These are phyloP conservation scores for Drosophila seclusa DNA, from an alignment of 2,888 invertebrate genomes.

Conservation along the genomic window DNA sequence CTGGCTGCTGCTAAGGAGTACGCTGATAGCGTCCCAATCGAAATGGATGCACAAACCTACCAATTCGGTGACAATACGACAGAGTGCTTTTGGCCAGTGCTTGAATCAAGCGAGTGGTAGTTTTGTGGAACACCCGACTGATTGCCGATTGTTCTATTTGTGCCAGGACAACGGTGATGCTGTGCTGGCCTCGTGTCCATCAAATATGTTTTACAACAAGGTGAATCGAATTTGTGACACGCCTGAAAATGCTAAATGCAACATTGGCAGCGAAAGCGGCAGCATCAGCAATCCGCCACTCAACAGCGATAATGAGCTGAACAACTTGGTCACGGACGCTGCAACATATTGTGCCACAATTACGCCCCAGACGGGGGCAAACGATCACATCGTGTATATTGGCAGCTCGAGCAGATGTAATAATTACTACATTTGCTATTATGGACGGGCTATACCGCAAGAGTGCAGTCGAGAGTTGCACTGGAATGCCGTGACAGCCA, in stretches of 20 bases:
- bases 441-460: conserved; percentile 81
- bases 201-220: conserved; percentile 83
- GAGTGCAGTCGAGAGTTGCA: conserved; percentile 81
- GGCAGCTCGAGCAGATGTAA: conserved; percentile 77
- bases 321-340: conserved; percentile 57
- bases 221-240: conserved; percentile 81
- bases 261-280: conserved; percentile 19
- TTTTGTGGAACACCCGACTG: conserved; percentile 77
- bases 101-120: conserved; percentile 71
- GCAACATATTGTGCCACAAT: conserved; percentile 63
- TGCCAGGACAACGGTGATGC: conserved; percentile 77
- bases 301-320: conserved; percentile 30
- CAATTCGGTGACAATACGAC: conserved; percentile 71
- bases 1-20: conserved; percentile 17
- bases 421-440: conserved; percentile 83
- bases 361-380: conserved; percentile 43
- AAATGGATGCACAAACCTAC: conserved; percentile 62
- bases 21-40: conserved; percentile 1
- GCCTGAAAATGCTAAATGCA: conserved; percentile 71
- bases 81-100: conserved; percentile 59
- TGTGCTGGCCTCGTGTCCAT: conserved; percentile 80
- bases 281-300: conserved; percentile 6
- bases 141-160: conserved; percentile 80
- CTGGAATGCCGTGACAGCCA: conserved; percentile 81
- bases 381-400: conserved; percentile 75